Conservation (phyloP, 2,888 invertebrate genomes). For the Cantharis rustica region DNA sequence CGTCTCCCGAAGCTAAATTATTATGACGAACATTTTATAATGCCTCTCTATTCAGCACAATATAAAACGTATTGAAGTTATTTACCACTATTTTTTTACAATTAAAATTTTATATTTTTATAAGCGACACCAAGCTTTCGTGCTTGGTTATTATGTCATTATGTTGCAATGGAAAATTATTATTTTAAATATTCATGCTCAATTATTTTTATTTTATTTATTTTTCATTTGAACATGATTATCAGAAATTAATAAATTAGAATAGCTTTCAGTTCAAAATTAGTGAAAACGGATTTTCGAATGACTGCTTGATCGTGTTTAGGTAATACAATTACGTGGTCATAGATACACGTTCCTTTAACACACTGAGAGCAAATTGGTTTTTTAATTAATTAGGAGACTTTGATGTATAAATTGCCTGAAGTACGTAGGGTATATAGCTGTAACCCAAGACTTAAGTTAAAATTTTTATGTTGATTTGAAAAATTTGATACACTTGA, state of each 20-base stretch:
- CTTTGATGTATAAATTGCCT: not conserved
- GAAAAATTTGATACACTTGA: not conserved
- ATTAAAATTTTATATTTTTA: not conserved
- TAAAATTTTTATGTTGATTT: not conserved
- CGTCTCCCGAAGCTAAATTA: conserved; percentile 27
- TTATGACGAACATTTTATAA: conserved; percentile 25
- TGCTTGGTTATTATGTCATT: not conserved
- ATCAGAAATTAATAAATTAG: not conserved
- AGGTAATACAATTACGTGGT: not conserved
- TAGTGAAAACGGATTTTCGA: not conserved
- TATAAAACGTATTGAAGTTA: conserved; percentile 15
- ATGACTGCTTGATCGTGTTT: not conserved
- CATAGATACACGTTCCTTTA: not conserved
- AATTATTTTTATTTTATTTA: not conserved
- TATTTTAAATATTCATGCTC: too few species aligned
- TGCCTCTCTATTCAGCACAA: conserved; percentile 10
- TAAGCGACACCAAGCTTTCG: not conserved
- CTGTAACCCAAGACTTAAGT: not conserved
- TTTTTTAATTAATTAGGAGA: not conserved
- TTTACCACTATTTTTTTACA: conserved; percentile 4
- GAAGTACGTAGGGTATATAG: not conserved
- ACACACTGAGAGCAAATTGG: not conserved
- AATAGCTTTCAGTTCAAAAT: not conserved
- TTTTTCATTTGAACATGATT: not conserved
- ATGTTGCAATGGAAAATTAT: too few species aligned